Base-by-base conservation (phyloP, 2,888 invertebrate species). In the Artemia sp. region DNA sequence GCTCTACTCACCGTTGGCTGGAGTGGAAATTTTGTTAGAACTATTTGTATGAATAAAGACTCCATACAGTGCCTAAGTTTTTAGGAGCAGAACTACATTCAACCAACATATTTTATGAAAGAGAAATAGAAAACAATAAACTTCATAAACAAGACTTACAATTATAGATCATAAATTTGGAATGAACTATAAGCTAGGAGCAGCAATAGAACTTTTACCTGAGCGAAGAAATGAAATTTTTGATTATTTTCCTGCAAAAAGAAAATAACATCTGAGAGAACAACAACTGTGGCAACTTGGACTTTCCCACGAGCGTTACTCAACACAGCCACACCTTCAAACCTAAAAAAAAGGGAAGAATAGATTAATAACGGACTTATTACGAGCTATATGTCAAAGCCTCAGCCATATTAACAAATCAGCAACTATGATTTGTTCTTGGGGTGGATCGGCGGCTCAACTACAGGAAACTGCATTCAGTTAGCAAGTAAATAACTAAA, bases 281-380 rank as follows among this genome's bases (percentile, higher is more conserved):
- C 90, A 69, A 95, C 90, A 72, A 92, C 91, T 11, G 90, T 81
- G 1, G 93, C 87, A 67, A 90, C 85, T 78, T 89, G 89, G 84
- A 89, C 89, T 80, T 93, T 93, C 72, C 90, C 89, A 71, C 92
- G 84, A 3, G 92, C 91, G 78, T 90, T 92, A 88, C 91, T 92
- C 75, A 93, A 80, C 72, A 88, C 89, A 0, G 93, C 90, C 69
- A 88, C 84, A 1, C 93, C 94, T 79, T 94, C 93, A 78, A 91
- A 92, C 77, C 85, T 85, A 76, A 10, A 72, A 70, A 70, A 73
- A 38, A 38, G 38, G 38, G 38, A 6, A 38, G 38, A 38, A 38
- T 38, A 38, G 38, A 38, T 38, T 38, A 38, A 38, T 38, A 38
- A 38, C 38, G 38, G 38, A 38, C 4, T 38, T 38, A 38, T 38